Conservation (phyloP, 2,888 invertebrate genomes). For the Megastigmus dorsalis region DNA sequence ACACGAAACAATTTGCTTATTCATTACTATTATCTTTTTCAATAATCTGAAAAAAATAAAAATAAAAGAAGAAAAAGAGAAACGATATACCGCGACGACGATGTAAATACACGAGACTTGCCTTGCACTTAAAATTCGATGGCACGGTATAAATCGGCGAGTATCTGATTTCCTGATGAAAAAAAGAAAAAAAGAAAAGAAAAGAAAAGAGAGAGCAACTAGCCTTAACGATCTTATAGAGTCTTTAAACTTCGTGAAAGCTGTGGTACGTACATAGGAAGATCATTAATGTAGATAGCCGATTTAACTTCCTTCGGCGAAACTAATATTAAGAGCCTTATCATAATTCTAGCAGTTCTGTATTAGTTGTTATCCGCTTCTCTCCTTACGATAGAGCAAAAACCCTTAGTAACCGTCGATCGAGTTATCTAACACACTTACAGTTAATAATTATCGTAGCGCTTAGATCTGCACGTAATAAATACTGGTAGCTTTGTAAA, state of each 20-base stretch:
- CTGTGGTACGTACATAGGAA: constrained; percentile 4
- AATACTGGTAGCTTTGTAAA: constrained; percentile 8
- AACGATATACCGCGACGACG: not conserved
- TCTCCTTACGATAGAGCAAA: not conserved
- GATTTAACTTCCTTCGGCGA: constrained; percentile 14
- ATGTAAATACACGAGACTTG: constrained; percentile 40
- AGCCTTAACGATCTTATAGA: constrained; percentile 28
- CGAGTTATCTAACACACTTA: not conserved
- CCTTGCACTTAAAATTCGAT: constrained; percentile 31
- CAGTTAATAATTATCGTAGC: constrained; percentile 1
- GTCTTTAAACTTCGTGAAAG: constrained; percentile 8
- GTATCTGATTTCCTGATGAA: not conserved
- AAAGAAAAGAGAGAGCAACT: too few species aligned
- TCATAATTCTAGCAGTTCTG: constrained; percentile 15
- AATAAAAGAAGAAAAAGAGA: not conserved
- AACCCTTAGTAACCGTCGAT: not conserved
- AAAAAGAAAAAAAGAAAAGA: too few species aligned
- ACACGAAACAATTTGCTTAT: too few species aligned
- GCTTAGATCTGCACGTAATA: not conserved
- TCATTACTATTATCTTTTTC: too few species aligned
- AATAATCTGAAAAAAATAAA: not conserved
- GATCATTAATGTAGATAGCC: constrained; percentile 4
- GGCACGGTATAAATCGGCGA: not conserved
- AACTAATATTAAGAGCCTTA: constrained; percentile 29
- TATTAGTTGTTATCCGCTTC: constrained; percentile 18